A percentile compares a stretch with the other conserved stretches of the same genome.
phyloP scores from a whole-genome alignment of 2,113 vertebrate species.

The Oenanthe melanoleuca region DNA sequence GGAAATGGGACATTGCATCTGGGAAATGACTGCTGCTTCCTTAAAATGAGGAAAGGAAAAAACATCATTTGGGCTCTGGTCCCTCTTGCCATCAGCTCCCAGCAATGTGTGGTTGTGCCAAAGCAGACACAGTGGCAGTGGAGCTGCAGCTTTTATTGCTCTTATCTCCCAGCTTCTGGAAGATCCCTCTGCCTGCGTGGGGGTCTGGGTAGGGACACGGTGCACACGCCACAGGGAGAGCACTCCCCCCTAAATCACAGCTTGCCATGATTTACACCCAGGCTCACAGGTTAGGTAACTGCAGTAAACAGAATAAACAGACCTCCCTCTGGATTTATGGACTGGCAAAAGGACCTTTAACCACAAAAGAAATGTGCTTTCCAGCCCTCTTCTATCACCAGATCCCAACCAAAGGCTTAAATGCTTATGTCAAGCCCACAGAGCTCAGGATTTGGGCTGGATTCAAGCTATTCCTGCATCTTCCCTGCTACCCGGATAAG shows the following conservation, averaged over 20 bases:
- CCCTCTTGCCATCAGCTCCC: background rate
- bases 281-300: constrained; percentile 73
- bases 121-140: background rate
- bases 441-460: background rate
- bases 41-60: background rate
- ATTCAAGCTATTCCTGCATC: constrained; percentile 17
- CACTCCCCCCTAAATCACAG: constrained; percentile 67
- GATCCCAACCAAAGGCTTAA: constrained; percentile 52
- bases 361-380: constrained; percentile 49
- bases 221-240: constrained; percentile 21
- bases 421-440: constrained; percentile 40
- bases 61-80: rapidly evolving
- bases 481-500: background rate
- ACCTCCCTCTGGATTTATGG: constrained; percentile 73
- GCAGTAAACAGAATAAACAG: constrained; percentile 79
- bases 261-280: constrained; percentile 69
- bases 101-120: background rate
- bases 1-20: background rate
- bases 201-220: constrained; percentile 37
- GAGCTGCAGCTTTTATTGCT: background rate
- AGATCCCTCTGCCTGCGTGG: constrained; percentile 25
- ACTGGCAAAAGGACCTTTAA: constrained; percentile 71
- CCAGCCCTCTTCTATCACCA: constrained; percentile 43
- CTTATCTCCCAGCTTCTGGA: constrained; percentile 60
- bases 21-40: background rate